These are phyloP conservation scores for Pangasius krempfi DNA, from an alignment of 2,797 vertebrate species.

Conservation along the genomic window DNA sequence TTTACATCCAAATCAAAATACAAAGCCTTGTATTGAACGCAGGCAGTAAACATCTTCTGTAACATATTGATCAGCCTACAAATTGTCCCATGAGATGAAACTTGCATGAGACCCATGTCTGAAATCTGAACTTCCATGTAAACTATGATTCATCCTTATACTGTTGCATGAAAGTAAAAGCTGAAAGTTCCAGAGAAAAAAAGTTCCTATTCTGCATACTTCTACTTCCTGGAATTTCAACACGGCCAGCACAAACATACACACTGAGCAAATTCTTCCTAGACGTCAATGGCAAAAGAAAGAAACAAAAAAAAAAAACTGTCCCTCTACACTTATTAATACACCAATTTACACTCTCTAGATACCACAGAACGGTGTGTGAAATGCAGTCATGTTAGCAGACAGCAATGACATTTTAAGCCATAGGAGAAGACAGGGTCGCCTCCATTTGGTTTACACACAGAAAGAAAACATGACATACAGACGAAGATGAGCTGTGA, in stretches of 20 bases:
- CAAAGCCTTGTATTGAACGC: background rate
- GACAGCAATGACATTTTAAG: background rate
- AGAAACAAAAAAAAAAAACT: background rate
- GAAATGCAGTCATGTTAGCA: slow-evolving; percentile 16
- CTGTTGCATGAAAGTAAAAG: background rate
- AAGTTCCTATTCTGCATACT: background rate
- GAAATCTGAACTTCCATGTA: background rate
- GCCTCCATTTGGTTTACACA: background rate
- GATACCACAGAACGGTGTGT: slow-evolving; percentile 26
- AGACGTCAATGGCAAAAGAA: background rate
- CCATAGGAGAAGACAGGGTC: background rate
- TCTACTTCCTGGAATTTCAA: background rate
- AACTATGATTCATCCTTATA: background rate
- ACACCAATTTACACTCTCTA: slow-evolving; percentile 19
- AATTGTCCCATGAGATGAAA: background rate
- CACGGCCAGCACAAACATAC: slow-evolving; percentile 1
- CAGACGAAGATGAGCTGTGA: slow-evolving; percentile 53
- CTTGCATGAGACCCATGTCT: background rate
- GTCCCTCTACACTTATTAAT: slow-evolving; percentile 11
- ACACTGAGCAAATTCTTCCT: background rate
- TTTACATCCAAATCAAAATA: background rate
- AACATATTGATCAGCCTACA: background rate
- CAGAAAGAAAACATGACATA: slow-evolving; percentile 32
- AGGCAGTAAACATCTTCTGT: background rate
- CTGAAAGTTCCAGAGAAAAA: background rate